Conservation (phyloP, 2,797 vertebrate genomes). For the Pangasius mekongensis region DNA sequence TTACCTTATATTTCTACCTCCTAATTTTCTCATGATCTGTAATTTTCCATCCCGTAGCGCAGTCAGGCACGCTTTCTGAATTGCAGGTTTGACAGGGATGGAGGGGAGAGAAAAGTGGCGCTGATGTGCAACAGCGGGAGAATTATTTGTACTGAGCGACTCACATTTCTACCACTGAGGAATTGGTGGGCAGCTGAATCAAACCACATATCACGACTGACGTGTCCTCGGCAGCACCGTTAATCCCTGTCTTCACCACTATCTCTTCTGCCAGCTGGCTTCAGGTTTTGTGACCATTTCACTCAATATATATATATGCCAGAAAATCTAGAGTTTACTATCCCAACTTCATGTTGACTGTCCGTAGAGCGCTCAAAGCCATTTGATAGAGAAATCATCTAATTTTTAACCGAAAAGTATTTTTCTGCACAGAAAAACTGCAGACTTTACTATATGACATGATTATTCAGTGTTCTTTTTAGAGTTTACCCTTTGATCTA, state of each 20-base stretch:
- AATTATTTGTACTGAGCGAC: slow-evolving; percentile 38
- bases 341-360: neutral
- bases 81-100: slow-evolving; percentile 30
- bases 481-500: neutral
- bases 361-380: neutral
- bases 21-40: slow-evolving; percentile 25
- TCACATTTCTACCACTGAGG: slow-evolving; percentile 39
- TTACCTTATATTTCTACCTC: neutral
- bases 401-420: neutral
- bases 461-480: neutral
- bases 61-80: neutral
- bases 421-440: neutral
- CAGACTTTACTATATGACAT: neutral
- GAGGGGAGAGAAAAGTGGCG: slow-evolving; percentile 17
- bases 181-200: slow-evolving; percentile 41
- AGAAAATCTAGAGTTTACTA: neutral
- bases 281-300: slow-evolving; percentile 25
- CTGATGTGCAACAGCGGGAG: slow-evolving; percentile 3
- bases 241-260: slow-evolving; percentile 52
- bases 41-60: neutral
- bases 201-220: slow-evolving; percentile 45
- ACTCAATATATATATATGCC: slow-evolving; percentile 1
- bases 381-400: neutral
- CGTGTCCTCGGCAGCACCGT: slow-evolving; percentile 39
- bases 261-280: slow-evolving; percentile 39